Conservation (phyloP, 2,113 vertebrate species). For the Solea senegalensis region DNA sequence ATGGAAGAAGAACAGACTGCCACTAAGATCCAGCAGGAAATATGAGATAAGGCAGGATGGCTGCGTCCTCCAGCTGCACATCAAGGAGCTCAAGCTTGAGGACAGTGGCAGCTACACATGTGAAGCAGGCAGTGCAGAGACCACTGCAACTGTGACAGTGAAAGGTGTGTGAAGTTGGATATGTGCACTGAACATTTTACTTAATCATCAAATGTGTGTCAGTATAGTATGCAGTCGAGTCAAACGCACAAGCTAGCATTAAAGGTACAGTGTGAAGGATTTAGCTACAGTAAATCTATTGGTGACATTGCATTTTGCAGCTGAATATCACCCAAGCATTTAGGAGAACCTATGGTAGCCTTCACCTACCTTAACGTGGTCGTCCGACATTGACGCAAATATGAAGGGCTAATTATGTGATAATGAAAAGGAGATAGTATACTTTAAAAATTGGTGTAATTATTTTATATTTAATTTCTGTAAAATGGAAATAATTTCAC, state of each 20-base stretch:
- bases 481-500: too few relatives aligned
- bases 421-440: too few relatives aligned
- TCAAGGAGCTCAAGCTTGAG: conserved; percentile 67
- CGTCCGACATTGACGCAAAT: too few relatives aligned
- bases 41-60: conserved; percentile 78
- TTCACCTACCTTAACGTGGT: too few relatives aligned
- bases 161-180: conserved; percentile 74
- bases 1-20: conserved; percentile 73
- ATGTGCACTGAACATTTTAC: neutral
- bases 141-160: conserved; percentile 72
- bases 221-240: neutral
- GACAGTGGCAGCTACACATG: conserved; percentile 73
- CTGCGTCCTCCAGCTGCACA: conserved; percentile 68
- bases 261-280: too few relatives aligned
- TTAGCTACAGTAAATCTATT: too few relatives aligned
- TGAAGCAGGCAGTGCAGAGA: conserved; percentile 62
- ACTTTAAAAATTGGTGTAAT: too few relatives aligned
- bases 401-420: too few relatives aligned
- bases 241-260: neutral
- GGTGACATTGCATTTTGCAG: too few relatives aligned
- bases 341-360: too few relatives aligned
- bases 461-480: too few relatives aligned
- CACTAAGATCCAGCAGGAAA: conserved; percentile 72
- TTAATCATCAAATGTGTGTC: neutral
- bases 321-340: too few relatives aligned